Conservation (phyloP, 2,113 vertebrate genomes). For the Gobius niger region DNA sequence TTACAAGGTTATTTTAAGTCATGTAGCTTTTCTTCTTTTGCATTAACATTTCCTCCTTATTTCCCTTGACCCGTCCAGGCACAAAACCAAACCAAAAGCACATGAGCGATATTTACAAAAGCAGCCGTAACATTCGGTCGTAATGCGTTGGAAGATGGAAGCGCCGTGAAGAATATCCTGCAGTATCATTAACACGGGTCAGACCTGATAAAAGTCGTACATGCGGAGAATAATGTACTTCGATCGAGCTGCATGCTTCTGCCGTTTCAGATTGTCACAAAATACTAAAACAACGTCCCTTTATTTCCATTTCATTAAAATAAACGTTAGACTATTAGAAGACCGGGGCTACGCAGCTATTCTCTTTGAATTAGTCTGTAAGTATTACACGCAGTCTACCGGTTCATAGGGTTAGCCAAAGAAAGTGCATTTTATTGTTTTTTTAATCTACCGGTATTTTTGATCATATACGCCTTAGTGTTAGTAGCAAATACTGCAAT, state of each 20-base stretch:
- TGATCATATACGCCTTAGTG: too few species aligned
- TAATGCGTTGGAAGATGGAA: slow-evolving; percentile 25
- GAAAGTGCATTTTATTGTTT: too few species aligned
- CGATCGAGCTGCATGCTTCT: slow-evolving; percentile 31
- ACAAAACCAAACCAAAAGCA: slow-evolving; percentile 29
- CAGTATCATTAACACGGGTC: slow-evolving; percentile 31
- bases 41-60: not conserved
- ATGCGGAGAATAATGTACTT: slow-evolving; percentile 34
- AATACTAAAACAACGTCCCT: slow-evolving; percentile 43
- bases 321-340: not conserved
- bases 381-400: too few species aligned
- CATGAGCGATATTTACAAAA: slow-evolving; percentile 60
- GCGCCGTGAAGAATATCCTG: slow-evolving; percentile 17
- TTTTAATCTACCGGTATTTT: too few species aligned
- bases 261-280: slow-evolving; percentile 15
- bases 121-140: slow-evolving; percentile 39
- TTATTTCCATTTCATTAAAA: slow-evolving; percentile 19
- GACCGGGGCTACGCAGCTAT: too few species aligned
- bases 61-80: slow-evolving; percentile 37
- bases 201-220: slow-evolving; percentile 33
- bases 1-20: not conserved
- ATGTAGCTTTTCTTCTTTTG: not conserved
- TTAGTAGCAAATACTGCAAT: too few species aligned
- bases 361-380: too few species aligned
- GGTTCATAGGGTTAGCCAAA: not conserved